Percentiles rank a stretch among this genome's conserved stretches.
phyloP scores from a whole-genome alignment of 92 coral and sea anemone genomes.

The Umimayanthus kanabou region DNA sequence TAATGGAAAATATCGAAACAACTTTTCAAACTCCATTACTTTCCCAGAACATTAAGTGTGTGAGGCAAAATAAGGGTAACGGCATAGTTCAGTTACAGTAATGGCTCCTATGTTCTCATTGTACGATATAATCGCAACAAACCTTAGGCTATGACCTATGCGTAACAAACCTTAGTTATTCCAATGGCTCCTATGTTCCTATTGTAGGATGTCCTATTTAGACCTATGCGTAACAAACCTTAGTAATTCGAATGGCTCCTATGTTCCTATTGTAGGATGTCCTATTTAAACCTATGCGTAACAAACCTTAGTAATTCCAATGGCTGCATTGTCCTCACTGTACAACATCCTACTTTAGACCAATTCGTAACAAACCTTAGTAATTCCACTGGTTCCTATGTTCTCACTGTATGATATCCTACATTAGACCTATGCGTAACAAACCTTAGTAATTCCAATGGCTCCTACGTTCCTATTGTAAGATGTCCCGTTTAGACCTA shows the following conservation, averaged over 20 bases:
- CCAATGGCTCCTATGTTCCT: conserved; percentile 83
- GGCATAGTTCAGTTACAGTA: conserved; percentile 60
- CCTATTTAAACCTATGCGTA: not conserved
- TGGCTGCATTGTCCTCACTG: conserved; percentile 83
- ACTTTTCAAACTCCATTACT: not conserved
- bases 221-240: conserved; percentile 40
- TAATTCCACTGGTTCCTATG: conserved; percentile 84
- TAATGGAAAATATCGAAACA: not conserved
- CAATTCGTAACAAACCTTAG: conserved; percentile 54
- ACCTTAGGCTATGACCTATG: conserved; percentile 49
- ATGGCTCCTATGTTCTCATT: conserved; percentile 70
- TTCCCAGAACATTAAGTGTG: not conserved
- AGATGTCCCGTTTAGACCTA: too few species aligned
- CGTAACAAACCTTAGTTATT: not conserved
- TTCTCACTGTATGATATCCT: conserved; percentile 90
- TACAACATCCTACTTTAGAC: conserved; percentile 64
- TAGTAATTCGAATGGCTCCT: conserved; percentile 83
- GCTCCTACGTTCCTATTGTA: too few species aligned
- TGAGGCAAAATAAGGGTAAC: not conserved
- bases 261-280: conserved; percentile 29
- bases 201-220: conserved; percentile 74
- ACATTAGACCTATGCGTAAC: too few species aligned
- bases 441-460: too few species aligned
- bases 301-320: conserved; percentile 73
- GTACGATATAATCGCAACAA: not conserved